Evolutionary conservation across 2,888 invertebrate species (phyloP), one percentile per base, ranked within the genome.

Genomic region (Cybosia mesomella): DNA sequence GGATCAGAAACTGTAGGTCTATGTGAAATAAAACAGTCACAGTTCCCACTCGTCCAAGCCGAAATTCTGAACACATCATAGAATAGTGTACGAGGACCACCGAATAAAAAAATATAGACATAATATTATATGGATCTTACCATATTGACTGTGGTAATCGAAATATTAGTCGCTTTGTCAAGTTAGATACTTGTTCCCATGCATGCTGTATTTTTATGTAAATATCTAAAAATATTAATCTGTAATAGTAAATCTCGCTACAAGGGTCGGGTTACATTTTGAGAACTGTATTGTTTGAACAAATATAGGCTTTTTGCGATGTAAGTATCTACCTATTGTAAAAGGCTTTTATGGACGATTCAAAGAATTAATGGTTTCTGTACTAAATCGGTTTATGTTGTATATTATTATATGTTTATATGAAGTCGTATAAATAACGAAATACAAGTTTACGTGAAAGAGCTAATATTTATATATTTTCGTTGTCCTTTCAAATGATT

Each of bases 31-130:
- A 39, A 3, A 62, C 57, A 65, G 61, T 43, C 60, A 65, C 57
- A 58, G 66, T 63, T 73, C 58, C 36, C 54, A 21, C 73, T 63
- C 55, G 49, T 70, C n/a, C 5, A 0, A 57, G 76, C 54, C 66
- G 54, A 55, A 36, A 58, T 18, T 32, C 59, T 43, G 4, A 43
- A 76, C 43, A 71, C 66, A 60, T 58, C 66, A 61, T 68, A 68
- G 66, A 55, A 63, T 71, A 69, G 61, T 1, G 13, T 59, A 75
- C 32, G 67, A 73, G 79, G 79, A 78, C 78, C 78, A 78, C 81
- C 81, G 78, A 80, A 69, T 78, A 80, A 58, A 75, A 73, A 70
- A 63, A 67, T 70, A 60, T 49, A 78, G 68, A 67, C 18, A 28
- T 57, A 39, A 49, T 49, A 49, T 49, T 64, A 66, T 80, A 66